phyloP scores from a whole-genome alignment of 2,888 invertebrate genomes.

The Chrysolina oricalcia region DNA sequence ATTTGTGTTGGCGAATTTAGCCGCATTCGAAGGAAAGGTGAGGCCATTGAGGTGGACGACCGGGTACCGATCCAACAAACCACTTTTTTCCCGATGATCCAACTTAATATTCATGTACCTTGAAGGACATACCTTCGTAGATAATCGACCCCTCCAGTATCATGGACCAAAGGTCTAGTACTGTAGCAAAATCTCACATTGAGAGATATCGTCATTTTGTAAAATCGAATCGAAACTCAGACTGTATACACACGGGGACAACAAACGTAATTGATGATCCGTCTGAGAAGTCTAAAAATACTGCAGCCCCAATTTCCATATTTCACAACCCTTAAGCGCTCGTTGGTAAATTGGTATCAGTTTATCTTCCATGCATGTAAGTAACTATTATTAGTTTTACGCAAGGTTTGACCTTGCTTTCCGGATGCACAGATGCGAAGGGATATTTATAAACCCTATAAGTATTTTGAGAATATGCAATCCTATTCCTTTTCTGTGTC shows the following conservation, averaged over 20 bases:
- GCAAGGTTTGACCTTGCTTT: constrained; percentile 38
- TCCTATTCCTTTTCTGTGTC: not conserved
- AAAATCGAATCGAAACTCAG: not conserved
- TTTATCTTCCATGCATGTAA: constrained; percentile 17
- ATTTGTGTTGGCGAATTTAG: too few relatives aligned
- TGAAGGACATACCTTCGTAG: too few relatives aligned
- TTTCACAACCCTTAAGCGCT: constrained; percentile 25
- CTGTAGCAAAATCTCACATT: too few relatives aligned
- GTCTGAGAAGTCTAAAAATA: constrained; percentile 28
- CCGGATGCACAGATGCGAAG: constrained; percentile 30
- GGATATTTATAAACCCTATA: constrained; percentile 25
- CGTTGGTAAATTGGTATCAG: not conserved
- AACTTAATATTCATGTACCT: too few relatives aligned
- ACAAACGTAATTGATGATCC: not conserved
- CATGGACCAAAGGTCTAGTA: too few relatives aligned
- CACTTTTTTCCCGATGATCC: too few relatives aligned
- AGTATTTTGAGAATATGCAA: constrained; percentile 7
- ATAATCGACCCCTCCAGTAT: too few relatives aligned
- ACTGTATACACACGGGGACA: not conserved
- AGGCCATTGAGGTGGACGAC: too few relatives aligned
- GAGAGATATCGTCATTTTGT: not conserved
- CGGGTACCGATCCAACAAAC: too few relatives aligned
- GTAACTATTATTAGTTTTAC: constrained; percentile 44
- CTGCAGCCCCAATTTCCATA: constrained; percentile 7
- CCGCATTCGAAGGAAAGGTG: too few relatives aligned